Percentiles rank a stretch among this genome's conserved stretches.
These are phyloP conservation scores for Caretta caretta DNA, from an alignment of 2,113 vertebrate species.

Conservation along the genomic window DNA sequence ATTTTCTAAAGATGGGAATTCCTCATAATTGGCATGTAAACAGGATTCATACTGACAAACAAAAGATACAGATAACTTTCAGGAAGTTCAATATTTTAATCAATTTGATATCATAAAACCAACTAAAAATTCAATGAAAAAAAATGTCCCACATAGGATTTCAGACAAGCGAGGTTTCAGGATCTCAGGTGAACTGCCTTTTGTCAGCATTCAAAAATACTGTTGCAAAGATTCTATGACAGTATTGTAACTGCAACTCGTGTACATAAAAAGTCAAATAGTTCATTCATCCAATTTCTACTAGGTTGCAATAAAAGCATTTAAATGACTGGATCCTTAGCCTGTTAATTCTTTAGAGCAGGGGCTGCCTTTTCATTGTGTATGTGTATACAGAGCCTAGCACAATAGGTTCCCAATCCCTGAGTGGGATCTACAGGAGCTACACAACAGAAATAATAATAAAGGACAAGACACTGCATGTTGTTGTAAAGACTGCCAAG, in stretches of 20 bases:
- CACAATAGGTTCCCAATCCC: background rate
- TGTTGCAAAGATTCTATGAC: fast-evolving
- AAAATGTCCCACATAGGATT: background rate
- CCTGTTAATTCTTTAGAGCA: background rate
- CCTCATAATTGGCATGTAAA: conserved; percentile 86
- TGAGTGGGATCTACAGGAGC: background rate
- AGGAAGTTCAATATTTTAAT: background rate
- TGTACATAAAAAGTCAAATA: background rate
- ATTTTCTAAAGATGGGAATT: conserved; percentile 91
- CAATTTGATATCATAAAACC: background rate
- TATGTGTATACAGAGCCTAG: background rate
- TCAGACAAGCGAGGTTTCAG: background rate
- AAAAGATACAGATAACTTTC: background rate
- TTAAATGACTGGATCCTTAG: background rate
- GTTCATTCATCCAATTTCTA: background rate
- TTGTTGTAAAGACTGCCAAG: fast-evolving
- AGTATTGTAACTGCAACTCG: background rate
- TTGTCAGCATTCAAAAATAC: background rate
- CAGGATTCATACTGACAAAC: conserved; percentile 81
- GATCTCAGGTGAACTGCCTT: background rate
- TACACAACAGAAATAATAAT: background rate
- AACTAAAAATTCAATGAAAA: background rate
- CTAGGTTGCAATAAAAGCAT: background rate
- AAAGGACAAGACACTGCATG: fast-evolving
- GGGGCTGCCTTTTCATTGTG: background rate